Evolutionary conservation across 2,888 invertebrate genomes (phyloP).

Genomic region (Cryptosula pallasiana): DNA sequence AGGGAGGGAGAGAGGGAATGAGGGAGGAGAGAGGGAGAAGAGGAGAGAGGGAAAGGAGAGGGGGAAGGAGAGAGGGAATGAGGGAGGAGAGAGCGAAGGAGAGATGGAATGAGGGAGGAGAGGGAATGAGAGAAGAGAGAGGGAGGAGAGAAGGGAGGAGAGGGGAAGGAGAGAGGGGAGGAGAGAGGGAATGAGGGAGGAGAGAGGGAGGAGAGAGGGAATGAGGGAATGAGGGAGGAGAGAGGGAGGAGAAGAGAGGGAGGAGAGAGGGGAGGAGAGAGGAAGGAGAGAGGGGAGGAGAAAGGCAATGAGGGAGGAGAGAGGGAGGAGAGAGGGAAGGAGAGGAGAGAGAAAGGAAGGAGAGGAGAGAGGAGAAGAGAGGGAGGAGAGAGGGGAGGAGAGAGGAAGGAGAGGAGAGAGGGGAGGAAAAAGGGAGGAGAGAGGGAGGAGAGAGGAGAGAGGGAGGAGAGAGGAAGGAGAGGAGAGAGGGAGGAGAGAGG

Average conservation of each 20-base stretch:
- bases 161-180: background rate
- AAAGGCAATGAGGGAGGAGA: background rate
- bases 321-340: background rate
- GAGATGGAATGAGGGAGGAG: background rate
- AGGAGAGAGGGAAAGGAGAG: background rate
- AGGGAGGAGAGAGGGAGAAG: background rate
- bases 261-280: background rate
- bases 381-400: background rate
- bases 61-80: background rate
- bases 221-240: background rate
- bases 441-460: background rate
- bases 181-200: background rate
- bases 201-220: background rate
- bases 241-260: background rate
- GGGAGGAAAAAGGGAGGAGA: background rate
- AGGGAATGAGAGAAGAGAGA: background rate
- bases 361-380: background rate
- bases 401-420: background rate
- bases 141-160: background rate
- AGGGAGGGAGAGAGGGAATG: background rate
- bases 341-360: background rate
- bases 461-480: background rate
- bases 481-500: background rate
- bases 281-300: background rate
- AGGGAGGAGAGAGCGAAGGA: background rate